These are phyloP conservation scores for Genyomyrus donnyi DNA, from an alignment of 2,113 vertebrate species.

Conservation along the genomic window DNA sequence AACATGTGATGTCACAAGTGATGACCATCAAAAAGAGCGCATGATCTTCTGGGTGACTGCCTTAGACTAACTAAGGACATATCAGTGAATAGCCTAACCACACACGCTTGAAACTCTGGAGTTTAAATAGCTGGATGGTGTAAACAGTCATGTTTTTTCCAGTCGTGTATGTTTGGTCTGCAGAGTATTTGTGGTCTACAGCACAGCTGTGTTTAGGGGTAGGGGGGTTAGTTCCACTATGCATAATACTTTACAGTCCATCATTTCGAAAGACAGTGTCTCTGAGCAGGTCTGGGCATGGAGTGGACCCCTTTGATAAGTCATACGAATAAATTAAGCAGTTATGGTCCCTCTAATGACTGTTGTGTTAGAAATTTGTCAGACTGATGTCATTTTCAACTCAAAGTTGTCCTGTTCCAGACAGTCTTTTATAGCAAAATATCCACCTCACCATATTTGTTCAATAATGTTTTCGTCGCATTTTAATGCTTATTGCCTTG, in stretches of 20 bases:
- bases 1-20: constrained; percentile 26
- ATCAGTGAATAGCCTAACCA: background rate
- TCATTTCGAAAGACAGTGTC: background rate
- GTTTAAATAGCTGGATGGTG: constrained; percentile 11
- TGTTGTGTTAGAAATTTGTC: background rate
- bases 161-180: constrained; percentile 16
- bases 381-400: background rate
- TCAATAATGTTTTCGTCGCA: background rate
- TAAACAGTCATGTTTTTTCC: constrained; percentile 19
- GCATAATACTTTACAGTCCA: background rate
- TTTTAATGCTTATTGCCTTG: background rate
- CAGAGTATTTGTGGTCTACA: constrained; percentile 13
- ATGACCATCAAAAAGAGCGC: constrained; percentile 26
- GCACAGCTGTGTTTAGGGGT: background rate
- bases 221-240: background rate
- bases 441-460: background rate
- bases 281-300: background rate
- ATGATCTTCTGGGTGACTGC: background rate
- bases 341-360: background rate
- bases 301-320: background rate
- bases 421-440: background rate
- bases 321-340: background rate
- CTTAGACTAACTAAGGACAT: constrained; percentile 19
- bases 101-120: background rate
- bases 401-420: background rate